A percentile compares a stretch with the other conserved stretches of the same genome.
Conservation (phyloP, 2,113 vertebrate species). For the Cyphomyrus discorhynchus region DNA sequence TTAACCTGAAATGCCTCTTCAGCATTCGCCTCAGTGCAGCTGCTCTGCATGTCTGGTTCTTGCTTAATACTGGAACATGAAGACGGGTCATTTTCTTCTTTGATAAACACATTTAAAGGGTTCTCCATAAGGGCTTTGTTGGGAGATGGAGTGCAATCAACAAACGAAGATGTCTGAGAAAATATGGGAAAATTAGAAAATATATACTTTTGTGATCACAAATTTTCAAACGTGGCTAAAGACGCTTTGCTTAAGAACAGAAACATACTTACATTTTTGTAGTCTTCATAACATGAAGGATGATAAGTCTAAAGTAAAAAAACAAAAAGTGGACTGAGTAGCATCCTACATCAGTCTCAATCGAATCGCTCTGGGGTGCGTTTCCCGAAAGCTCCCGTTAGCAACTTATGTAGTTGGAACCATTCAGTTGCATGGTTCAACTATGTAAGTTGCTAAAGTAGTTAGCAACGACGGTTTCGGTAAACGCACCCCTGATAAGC, state of each 20-base stretch:
- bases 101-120: slow-evolving; percentile 78
- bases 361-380: background rate
- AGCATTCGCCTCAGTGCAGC: slow-evolving; percentile 60
- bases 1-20: slow-evolving; percentile 36
- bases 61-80: slow-evolving; percentile 68
- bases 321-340: background rate
- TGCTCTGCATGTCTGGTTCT: slow-evolving; percentile 61
- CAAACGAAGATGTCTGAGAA: slow-evolving; percentile 75
- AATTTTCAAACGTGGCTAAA: background rate
- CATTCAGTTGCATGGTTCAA: too few species aligned
- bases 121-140: slow-evolving; percentile 83
- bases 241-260: background rate
- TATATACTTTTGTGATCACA: background rate
- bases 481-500: too few species aligned
- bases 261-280: slow-evolving; percentile 84
- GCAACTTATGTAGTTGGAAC: too few species aligned
- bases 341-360: background rate
- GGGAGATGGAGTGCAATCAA: slow-evolving; percentile 85
- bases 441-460: too few species aligned
- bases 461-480: too few species aligned
- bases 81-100: slow-evolving; percentile 69
- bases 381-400: too few species aligned
- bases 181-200: slow-evolving; percentile 21
- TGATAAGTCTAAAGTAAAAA: slow-evolving; percentile 80
- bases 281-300: slow-evolving; percentile 94